Percentiles rank a stretch among this genome's conserved stretches.
Evolutionary conservation across 2,797 vertebrate species (phyloP).

Genomic region (Enteromius radiatus): DNA sequence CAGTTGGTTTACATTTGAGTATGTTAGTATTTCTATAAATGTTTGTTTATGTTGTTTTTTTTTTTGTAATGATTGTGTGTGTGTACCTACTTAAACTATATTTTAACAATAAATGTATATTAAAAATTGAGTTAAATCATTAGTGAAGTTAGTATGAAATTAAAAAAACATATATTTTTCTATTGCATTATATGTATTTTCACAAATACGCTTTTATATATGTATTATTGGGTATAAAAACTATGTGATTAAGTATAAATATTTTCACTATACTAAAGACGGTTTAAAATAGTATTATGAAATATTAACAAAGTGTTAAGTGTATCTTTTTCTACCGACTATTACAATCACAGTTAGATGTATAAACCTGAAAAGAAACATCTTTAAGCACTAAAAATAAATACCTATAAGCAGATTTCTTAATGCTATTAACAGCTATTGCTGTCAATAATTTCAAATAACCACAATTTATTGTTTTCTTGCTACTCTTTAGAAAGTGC

Average conservation of each 20-base stretch:
- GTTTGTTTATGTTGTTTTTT: neutral
- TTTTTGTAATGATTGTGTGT: neutral
- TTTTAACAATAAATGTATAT: neutral
- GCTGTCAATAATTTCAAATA: neutral
- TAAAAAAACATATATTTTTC: neutral
- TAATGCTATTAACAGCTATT: too few species aligned
- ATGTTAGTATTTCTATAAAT: neutral
- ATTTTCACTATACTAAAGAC: neutral
- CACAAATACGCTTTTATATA: neutral
- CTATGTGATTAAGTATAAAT: neutral
- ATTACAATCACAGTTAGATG: neutral
- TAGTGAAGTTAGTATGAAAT: neutral
- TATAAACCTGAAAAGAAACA: neutral
- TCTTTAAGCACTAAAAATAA: neutral
- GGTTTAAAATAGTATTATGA: neutral
- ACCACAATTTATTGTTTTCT: neutral
- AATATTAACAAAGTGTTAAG: neutral
- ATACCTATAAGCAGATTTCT: neutral
- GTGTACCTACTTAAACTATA: neutral
- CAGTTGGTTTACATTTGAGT: neutral
- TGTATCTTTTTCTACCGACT: neutral
- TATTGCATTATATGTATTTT: neutral
- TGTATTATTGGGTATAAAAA: neutral
- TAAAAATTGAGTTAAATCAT: neutral
- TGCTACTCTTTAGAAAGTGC: neutral